phyloP scores from a whole-genome alignment of 2,888 invertebrate genomes.

The Xiphydria camelus region DNA sequence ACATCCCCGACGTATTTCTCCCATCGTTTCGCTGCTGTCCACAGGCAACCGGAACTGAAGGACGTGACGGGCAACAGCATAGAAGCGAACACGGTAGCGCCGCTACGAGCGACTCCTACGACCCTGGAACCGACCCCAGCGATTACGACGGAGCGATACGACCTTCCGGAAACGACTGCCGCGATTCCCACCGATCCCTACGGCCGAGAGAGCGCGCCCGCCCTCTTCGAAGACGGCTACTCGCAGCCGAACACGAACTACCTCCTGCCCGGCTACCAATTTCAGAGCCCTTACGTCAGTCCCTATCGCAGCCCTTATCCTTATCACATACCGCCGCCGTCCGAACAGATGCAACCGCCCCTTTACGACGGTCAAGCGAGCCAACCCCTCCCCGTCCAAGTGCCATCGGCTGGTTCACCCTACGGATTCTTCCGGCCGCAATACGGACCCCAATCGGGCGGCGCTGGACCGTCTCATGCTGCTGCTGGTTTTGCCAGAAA shows the following conservation, averaged over 20 bases:
- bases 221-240: conserved; percentile 15
- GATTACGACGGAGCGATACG: neutral
- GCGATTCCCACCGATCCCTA: conserved; percentile 8
- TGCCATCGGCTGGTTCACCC: too few relatives aligned
- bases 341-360: conserved; percentile 33
- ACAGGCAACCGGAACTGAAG: conserved; percentile 42
- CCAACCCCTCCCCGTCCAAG: neutral
- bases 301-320: conserved; percentile 26
- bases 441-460: neutral
- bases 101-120: conserved; percentile 22
- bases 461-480: too few relatives aligned
- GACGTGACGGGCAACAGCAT: conserved; percentile 48
- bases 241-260: conserved; percentile 34
- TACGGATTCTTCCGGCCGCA: too few relatives aligned
- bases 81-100: conserved; percentile 38
- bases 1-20: too few relatives aligned
- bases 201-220: too few relatives aligned
- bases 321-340: conserved; percentile 24
- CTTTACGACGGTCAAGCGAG: conserved; percentile 16
- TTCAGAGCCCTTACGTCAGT: conserved; percentile 24
- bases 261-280: conserved; percentile 29
- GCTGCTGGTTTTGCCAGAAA: neutral
- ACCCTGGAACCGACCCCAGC: neutral
- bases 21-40: conserved; percentile 9
- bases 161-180: conserved; percentile 6